Evolutionary conservation across 2,888 invertebrate genomes (phyloP).

Genomic region (Capitulum mitella): DNA sequence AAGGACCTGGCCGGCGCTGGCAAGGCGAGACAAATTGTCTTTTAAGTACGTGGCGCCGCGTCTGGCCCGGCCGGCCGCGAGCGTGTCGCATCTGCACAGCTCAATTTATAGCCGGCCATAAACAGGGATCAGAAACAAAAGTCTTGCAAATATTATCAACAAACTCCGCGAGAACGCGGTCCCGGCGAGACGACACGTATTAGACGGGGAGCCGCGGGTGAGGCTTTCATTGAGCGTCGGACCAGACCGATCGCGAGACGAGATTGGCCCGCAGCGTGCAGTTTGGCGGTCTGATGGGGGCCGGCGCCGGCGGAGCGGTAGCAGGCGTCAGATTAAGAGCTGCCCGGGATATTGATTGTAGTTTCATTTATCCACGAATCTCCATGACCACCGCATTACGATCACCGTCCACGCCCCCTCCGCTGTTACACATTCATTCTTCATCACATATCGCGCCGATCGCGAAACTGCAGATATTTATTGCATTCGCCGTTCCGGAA

Average conservation of each 20-base stretch:
- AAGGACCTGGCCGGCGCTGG: no score
- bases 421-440: conserved; percentile 15
- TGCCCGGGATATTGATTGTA: not conserved
- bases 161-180: not conserved
- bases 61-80: not conserved
- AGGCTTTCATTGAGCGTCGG: not conserved
- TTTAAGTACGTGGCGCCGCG: not conserved
- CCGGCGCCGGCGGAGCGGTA: not conserved
- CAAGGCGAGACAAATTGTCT: not conserved
- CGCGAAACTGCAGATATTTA: conserved; percentile 9
- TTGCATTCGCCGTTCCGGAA: not conserved
- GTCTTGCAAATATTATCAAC: conserved; percentile 2
- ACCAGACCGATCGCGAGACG: not conserved
- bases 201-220: not conserved
- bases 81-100: not conserved
- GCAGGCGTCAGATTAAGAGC: conserved; percentile 6
- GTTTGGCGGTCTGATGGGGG: not conserved
- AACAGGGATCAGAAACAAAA: conserved; percentile 4
- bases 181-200: not conserved
- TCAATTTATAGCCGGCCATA: not conserved
- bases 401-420: not conserved
- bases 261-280: not conserved
- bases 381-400: not conserved
- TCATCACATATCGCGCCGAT: not conserved
- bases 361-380: conserved; percentile 7